Evolutionary conservation across 2,888 invertebrate genomes (phyloP).

Genomic region (Petrophora chlorosata): DNA sequence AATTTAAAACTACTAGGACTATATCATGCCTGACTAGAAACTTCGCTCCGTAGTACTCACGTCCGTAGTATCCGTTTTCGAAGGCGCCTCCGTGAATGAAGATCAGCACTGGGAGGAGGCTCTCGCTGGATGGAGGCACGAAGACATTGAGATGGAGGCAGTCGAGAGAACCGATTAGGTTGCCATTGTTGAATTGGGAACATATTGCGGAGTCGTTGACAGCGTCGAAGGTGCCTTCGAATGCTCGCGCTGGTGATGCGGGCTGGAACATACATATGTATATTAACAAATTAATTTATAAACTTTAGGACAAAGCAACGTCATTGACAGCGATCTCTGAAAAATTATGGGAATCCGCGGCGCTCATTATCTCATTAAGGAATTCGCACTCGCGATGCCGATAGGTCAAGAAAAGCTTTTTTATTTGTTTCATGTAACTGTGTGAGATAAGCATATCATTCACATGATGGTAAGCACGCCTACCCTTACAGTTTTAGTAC

Average conservation of each 20-base stretch:
- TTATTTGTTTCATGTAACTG: no score
- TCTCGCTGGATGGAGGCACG: constrained; percentile 61
- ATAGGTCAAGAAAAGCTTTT: no score
- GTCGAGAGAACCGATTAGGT: constrained; percentile 36
- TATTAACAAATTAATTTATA: neutral
- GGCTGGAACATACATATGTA: constrained; percentile 14
- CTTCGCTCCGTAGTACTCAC: constrained; percentile 41
- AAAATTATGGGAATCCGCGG: no score
- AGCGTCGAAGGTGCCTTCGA: constrained; percentile 42
- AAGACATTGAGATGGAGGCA: constrained; percentile 60
- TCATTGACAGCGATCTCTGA: no score
- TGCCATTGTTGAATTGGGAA: constrained; percentile 40
- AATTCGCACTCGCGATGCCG: no score
- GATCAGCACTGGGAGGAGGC: constrained; percentile 51
- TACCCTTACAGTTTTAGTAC: no score
- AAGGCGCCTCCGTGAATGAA: constrained; percentile 62
- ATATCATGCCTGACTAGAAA: constrained; percentile 50
- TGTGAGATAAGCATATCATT: no score
- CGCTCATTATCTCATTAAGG: no score
- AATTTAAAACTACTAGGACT: constrained; percentile 51
- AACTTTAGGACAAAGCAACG: neutral
- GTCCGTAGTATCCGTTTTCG: constrained; percentile 40
- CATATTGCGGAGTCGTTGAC: constrained; percentile 44
- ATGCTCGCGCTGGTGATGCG: constrained; percentile 27
- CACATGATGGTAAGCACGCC: no score